Evolutionary conservation across 2,113 vertebrate genomes (phyloP).

Genomic region (Caretta caretta): DNA sequence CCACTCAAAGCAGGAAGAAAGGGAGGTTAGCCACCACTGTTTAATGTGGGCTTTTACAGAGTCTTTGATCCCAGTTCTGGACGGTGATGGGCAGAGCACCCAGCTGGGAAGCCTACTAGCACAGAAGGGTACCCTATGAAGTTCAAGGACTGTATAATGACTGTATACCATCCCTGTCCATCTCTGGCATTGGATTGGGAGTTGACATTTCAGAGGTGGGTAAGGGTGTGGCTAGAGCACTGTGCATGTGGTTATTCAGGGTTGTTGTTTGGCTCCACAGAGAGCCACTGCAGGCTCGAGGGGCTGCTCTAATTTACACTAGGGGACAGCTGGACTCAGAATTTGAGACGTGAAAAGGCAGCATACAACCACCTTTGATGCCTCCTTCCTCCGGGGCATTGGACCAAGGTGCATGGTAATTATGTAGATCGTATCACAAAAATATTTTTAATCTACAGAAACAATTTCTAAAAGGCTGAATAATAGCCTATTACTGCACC

Average conservation of each 20-base stretch:
- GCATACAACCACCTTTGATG: background rate
- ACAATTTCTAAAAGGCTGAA: background rate
- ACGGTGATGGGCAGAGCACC: background rate
- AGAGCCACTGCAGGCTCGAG: background rate
- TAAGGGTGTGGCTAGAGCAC: too few relatives aligned
- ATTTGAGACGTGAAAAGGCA: background rate
- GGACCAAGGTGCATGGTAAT: background rate
- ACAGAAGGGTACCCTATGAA: background rate
- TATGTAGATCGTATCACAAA: background rate
- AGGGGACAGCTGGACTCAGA: background rate
- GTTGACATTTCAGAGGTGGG: background rate
- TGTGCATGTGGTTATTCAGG: background rate
- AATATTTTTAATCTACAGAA: background rate
- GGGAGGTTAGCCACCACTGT: background rate
- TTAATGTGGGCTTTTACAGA: background rate
- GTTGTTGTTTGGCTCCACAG: background rate
- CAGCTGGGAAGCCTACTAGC: background rate
- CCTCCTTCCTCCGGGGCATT: background rate
- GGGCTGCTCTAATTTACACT: background rate
- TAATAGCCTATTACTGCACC: background rate
- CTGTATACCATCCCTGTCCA: background rate
- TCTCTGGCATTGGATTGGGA: background rate
- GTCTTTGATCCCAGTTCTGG: background rate
- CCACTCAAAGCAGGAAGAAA: background rate
- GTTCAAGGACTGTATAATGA: background rate